A percentile compares a stretch with the other conserved stretches of the same genome.
Evolutionary conservation across 1,140 invertebrate species (phyloP).

Genomic region (Brachionus asplanchnoidis): DNA sequence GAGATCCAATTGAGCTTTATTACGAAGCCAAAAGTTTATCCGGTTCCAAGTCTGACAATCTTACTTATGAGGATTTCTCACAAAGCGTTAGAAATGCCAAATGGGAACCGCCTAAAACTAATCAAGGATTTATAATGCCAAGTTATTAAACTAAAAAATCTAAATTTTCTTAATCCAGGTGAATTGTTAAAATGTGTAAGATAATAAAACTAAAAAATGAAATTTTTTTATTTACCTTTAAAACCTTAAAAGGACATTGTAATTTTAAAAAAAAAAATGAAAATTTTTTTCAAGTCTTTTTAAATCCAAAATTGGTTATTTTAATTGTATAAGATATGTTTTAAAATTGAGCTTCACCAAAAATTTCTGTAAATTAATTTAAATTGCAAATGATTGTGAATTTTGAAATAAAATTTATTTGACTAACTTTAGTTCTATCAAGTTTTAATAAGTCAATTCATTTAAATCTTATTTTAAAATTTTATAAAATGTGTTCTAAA

Average conservation of each 20-base stretch:
- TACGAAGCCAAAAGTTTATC: slow-evolving; percentile 47
- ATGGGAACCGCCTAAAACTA: slow-evolving; percentile 51
- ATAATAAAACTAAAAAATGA: neutral
- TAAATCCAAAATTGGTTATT: too few relatives aligned
- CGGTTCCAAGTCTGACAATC: slow-evolving; percentile 48
- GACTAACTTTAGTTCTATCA: too few relatives aligned
- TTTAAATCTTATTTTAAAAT: too few relatives aligned
- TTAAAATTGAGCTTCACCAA: too few relatives aligned
- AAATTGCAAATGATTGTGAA: too few relatives aligned
- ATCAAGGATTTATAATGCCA: slow-evolving; percentile 49
- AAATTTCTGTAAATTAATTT: too few relatives aligned
- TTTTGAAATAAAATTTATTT: too few relatives aligned
- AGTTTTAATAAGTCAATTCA: too few relatives aligned
- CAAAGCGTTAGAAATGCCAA: slow-evolving; percentile 46
- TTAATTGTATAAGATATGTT: too few relatives aligned
- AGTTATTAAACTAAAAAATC: slow-evolving; percentile 39
- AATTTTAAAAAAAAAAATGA: too few relatives aligned
- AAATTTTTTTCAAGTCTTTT: too few relatives aligned
- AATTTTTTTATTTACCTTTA: neutral
- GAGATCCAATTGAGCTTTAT: slow-evolving; percentile 48
- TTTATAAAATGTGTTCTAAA: too few relatives aligned
- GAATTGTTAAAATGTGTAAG: neutral
- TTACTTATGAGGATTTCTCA: slow-evolving; percentile 48
- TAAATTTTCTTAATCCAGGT: neutral
- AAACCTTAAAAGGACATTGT: neutral